Evolutionary conservation across 2,888 invertebrate species (phyloP).

Genomic region (Parnassius glacialis): DNA sequence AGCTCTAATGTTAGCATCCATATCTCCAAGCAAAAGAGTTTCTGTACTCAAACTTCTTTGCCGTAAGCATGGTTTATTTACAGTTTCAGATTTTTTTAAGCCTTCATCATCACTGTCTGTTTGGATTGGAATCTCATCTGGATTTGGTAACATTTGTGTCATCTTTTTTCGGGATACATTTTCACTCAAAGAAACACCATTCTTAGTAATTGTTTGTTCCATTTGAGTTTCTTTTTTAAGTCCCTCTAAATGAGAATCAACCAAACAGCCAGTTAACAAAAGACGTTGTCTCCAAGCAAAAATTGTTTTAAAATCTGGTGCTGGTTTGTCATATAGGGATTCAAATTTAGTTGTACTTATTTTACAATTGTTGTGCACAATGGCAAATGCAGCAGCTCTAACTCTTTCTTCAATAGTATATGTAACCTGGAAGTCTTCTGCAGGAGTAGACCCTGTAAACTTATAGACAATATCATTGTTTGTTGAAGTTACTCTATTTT

Average conservation of each 20-base stretch:
- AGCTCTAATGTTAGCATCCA: slow-evolving; percentile 40
- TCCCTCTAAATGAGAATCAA: slow-evolving; percentile 56
- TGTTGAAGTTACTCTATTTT: slow-evolving; percentile 70
- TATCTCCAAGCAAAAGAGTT: slow-evolving; percentile 51
- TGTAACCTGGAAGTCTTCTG: slow-evolving; percentile 58
- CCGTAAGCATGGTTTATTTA: slow-evolving; percentile 34
- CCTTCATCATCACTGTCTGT: slow-evolving; percentile 59
- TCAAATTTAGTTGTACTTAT: slow-evolving; percentile 69
- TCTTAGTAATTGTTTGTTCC: slow-evolving; percentile 16
- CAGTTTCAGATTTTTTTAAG: slow-evolving; percentile 33
- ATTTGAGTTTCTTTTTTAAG: slow-evolving; percentile 24
- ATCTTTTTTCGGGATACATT: slow-evolving; percentile 31
- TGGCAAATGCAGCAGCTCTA: slow-evolving; percentile 66
- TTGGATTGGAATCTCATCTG: slow-evolving; percentile 63
- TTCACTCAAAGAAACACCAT: slow-evolving; percentile 20
- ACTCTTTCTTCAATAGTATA: slow-evolving; percentile 70
- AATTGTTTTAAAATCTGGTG: slow-evolving; percentile 74
- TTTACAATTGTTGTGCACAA: slow-evolving; percentile 70
- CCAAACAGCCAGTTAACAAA: slow-evolving; percentile 64
- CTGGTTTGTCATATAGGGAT: slow-evolving; percentile 63
- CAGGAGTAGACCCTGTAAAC: slow-evolving; percentile 56
- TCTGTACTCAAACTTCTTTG: slow-evolving; percentile 62
- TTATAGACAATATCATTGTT: slow-evolving; percentile 66
- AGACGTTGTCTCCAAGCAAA: slow-evolving; percentile 71
- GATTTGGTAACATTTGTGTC: slow-evolving; percentile 51